Percentiles rank a stretch among this genome's conserved stretches.
Evolutionary conservation across 2,888 invertebrate genomes (phyloP).

Genomic region (Synanthedon andrenaeformis): DNA sequence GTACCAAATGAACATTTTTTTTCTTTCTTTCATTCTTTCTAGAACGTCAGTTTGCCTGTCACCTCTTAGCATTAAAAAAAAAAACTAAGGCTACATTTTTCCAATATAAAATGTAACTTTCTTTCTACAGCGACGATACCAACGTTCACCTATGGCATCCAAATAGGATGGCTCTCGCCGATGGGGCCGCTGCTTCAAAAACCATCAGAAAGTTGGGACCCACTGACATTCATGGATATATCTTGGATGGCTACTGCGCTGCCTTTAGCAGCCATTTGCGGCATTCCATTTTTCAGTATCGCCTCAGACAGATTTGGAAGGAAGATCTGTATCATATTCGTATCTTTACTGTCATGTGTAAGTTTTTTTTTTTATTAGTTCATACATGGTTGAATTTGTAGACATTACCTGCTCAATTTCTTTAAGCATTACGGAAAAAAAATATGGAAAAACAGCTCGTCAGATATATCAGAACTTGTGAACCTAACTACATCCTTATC

Average conservation of each 20-base stretch:
- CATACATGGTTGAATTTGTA: neutral
- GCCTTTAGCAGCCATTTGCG: conserved; percentile 57
- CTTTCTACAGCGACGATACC: conserved; percentile 54
- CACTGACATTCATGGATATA: conserved; percentile 28
- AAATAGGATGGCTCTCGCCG: conserved; percentile 66
- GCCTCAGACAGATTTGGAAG: conserved; percentile 56
- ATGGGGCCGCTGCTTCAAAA: conserved; percentile 43
- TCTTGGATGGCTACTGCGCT: conserved; percentile 66
- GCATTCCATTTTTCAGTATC: conserved; percentile 62
- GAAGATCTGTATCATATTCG: conserved; percentile 55
- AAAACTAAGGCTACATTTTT: no score
- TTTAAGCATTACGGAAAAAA: no score
- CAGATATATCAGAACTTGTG: neutral
- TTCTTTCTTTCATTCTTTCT: no score
- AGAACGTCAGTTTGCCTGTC: no score
- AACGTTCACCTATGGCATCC: conserved; percentile 61
- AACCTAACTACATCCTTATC: no score
- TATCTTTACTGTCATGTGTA: conserved; percentile 60
- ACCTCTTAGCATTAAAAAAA: no score
- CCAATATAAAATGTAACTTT: no score
- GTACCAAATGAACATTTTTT: no score
- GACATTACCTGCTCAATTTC: no score
- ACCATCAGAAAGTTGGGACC: conserved; percentile 19
- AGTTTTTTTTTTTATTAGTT: conserved; percentile 21
- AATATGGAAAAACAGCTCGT: neutral